Conservation (phyloP, 2,888 invertebrate species). For the Catocala fraxini region DNA sequence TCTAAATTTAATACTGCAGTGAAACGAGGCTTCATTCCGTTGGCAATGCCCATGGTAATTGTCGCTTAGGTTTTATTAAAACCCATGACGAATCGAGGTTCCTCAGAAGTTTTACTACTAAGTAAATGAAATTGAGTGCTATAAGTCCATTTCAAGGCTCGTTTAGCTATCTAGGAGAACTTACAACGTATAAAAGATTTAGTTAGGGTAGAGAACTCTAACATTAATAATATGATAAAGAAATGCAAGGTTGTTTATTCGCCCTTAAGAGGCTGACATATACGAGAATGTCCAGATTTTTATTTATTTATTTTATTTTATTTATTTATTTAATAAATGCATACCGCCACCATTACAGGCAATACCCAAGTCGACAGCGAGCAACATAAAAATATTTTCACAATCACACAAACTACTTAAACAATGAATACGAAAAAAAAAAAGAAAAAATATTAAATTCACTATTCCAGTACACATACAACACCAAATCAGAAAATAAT, state of each 20-base stretch:
- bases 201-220: background rate
- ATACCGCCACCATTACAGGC: no score
- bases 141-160: slow-evolving; percentile 20
- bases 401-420: no score
- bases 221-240: slow-evolving; percentile 2
- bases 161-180: slow-evolving; percentile 9
- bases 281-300: no score
- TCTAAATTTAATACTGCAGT: slow-evolving; percentile 14
- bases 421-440: no score
- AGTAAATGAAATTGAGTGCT: slow-evolving; percentile 12
- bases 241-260: background rate
- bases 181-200: slow-evolving; percentile 14
- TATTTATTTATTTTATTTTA: no score
- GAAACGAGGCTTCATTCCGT: slow-evolving; percentile 19
- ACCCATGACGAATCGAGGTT: slow-evolving; percentile 10
- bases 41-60: slow-evolving; percentile 10
- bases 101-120: slow-evolving; percentile 7
- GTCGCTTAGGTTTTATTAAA: slow-evolving; percentile 24
- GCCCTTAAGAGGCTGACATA: background rate
- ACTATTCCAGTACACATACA: no score
- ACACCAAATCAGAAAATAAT: no score
- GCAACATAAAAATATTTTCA: no score
- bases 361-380: no score
- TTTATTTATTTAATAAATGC: no score
- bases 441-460: no score